These are phyloP conservation scores for Saguinus midas DNA, from an alignment of 2,113 vertebrate species.

Conservation along the genomic window DNA sequence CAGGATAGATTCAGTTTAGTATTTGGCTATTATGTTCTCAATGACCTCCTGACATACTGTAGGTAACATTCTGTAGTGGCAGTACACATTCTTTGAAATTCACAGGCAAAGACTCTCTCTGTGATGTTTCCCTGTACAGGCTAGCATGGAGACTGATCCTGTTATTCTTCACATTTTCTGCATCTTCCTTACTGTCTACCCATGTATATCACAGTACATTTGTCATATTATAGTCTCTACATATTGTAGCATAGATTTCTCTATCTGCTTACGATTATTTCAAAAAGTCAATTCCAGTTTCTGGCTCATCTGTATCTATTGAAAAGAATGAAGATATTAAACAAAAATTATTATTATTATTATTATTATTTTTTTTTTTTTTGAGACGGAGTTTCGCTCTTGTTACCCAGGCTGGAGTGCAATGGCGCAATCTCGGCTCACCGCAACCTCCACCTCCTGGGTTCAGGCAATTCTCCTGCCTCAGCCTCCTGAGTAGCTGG, in stretches of 20 bases:
- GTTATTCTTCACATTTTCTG: no score
- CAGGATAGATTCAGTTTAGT: neutral
- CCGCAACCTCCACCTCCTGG: no score
- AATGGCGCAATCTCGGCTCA: no score
- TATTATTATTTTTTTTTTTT: no score
- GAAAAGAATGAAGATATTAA: neutral
- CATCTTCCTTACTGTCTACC: neutral
- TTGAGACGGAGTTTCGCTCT: no score
- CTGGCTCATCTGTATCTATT: neutral
- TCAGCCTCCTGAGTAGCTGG: no score
- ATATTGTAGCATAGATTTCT: neutral
- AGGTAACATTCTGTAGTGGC: neutral
- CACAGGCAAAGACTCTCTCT: neutral
- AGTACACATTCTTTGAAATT: neutral
- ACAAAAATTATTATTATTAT: no score
- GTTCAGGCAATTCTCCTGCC: no score
- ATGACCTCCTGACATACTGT: neutral
- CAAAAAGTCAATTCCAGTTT: constrained; percentile 24
- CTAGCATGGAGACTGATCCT: neutral
- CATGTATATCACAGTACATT: neutral
- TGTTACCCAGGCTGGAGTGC: no score
- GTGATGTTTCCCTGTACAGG: no score
- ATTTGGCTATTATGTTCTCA: neutral
- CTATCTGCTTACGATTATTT: neutral
- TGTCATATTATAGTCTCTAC: neutral